Evolutionary conservation across 64 coral and sea anemone genomes (phyloP).

Genomic region (Dendrophyllia cribrosa): DNA sequence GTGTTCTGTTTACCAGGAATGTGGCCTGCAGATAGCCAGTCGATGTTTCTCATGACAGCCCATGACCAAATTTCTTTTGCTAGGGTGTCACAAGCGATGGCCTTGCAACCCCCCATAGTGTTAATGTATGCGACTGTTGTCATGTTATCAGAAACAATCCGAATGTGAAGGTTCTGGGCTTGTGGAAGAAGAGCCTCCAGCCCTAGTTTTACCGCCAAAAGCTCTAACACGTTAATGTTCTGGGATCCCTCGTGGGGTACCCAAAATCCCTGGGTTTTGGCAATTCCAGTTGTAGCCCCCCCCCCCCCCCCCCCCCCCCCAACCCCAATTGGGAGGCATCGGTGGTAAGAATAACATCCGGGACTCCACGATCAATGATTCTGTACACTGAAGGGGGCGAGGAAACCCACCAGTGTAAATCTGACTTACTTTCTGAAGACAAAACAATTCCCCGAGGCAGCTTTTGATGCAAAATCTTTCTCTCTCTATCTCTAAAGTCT

Average conservation of each 20-base stretch:
- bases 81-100: conserved; percentile 12
- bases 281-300: neutral
- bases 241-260: neutral
- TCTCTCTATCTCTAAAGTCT: conserved; percentile 24
- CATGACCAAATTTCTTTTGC: conserved; percentile 27
- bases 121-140: conserved; percentile 63
- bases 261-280: conserved; percentile 29
- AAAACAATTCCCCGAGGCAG: neutral
- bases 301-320: conserved; percentile 58
- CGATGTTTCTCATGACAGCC: conserved; percentile 13
- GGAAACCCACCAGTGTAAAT: conserved; percentile 48
- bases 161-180: neutral
- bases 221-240: conserved; percentile 27
- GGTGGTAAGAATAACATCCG: conserved; percentile 2
- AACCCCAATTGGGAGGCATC: conserved; percentile 30
- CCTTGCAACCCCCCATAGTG: conserved; percentile 37
- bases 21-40: conserved; percentile 57
- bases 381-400: neutral
- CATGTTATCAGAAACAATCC: conserved; percentile 5
- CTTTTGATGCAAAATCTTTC: conserved; percentile 7
- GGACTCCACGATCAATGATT: conserved; percentile 42
- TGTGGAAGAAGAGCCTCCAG: neutral
- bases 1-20: conserved; percentile 3
- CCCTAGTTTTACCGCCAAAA: neutral
- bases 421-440: conserved; percentile 2